Evolutionary conservation across 2,888 invertebrate species (phyloP).

Genomic region (Cephus rjabovi): DNA sequence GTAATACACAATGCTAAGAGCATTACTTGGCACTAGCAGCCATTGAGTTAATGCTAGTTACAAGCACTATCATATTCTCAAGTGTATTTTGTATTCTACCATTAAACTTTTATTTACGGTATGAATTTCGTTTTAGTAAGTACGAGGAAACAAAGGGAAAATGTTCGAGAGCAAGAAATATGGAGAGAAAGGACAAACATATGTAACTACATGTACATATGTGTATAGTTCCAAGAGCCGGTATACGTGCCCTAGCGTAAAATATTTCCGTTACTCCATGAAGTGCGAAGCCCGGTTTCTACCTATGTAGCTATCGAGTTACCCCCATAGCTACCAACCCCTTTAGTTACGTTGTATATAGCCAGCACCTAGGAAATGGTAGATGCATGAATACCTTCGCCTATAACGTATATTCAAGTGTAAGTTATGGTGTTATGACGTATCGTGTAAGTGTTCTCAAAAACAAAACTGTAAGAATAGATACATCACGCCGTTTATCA

Average conservation of each 20-base stretch:
- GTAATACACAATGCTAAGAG: background rate
- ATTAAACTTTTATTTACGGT: background rate
- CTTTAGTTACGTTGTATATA: background rate
- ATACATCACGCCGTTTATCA: background rate
- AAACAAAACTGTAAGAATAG: background rate
- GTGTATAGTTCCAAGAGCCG: background rate
- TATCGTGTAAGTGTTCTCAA: background rate
- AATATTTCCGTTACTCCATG: background rate
- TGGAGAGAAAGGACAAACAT: background rate
- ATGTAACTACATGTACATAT: background rate
- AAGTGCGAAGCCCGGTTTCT: background rate
- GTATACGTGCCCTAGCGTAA: background rate
- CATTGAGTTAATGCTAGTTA: background rate
- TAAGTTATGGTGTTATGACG: background rate
- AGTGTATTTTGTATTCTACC: background rate
- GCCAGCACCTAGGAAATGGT: background rate
- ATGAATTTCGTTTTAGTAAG: background rate
- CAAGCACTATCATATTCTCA: background rate
- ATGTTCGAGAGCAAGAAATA: background rate
- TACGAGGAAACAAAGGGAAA: background rate
- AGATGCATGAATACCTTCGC: background rate
- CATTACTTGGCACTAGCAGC: background rate
- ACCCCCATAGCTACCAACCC: background rate
- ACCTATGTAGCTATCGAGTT: background rate
- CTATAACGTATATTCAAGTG: background rate